Evolutionary conservation across 1,140 invertebrate species (phyloP).

Genomic region (Drosophila nannoptera): DNA sequence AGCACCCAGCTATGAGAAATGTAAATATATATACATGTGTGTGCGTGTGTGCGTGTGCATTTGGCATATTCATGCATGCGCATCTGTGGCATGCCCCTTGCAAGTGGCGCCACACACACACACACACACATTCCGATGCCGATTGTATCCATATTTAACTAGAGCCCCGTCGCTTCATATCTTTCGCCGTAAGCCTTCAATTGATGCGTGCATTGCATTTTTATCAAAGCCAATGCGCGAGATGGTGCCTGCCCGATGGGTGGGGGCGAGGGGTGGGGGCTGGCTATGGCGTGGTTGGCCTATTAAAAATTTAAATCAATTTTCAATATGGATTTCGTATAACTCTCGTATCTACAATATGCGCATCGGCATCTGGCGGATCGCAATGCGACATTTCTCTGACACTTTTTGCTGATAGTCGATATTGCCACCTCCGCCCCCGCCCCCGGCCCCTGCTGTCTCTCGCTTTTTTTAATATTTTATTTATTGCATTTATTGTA

Average conservation of each 20-base stretch:
- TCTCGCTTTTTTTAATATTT: slow-evolving; percentile 32
- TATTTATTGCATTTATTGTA: slow-evolving; percentile 53
- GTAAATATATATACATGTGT: slow-evolving; percentile 24
- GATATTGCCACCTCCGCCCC: neutral
- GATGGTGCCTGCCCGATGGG: slow-evolving; percentile 5
- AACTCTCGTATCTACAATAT: slow-evolving; percentile 36
- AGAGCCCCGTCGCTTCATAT: slow-evolving; percentile 60
- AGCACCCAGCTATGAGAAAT: slow-evolving; percentile 65
- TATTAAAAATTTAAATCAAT: slow-evolving; percentile 78
- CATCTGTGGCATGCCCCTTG: slow-evolving; percentile 46
- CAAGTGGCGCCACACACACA: slow-evolving; percentile 36
- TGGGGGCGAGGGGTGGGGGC: neutral
- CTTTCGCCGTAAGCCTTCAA: slow-evolving; percentile 63
- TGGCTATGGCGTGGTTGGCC: slow-evolving; percentile 29
- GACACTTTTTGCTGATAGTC: slow-evolving; percentile 53
- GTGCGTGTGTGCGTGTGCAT: slow-evolving; percentile 9
- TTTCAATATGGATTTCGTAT: slow-evolving; percentile 72
- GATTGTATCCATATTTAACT: slow-evolving; percentile 73
- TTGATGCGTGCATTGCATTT: slow-evolving; percentile 73
- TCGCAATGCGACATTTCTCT: slow-evolving; percentile 36
- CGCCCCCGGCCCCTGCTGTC: no score
- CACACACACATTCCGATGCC: slow-evolving; percentile 47
- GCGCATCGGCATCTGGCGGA: slow-evolving; percentile 36
- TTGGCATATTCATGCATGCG: neutral
- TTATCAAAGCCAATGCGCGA: slow-evolving; percentile 61